Conservation (phyloP, 1,140 invertebrate species). For the Dysdera silvatica region DNA sequence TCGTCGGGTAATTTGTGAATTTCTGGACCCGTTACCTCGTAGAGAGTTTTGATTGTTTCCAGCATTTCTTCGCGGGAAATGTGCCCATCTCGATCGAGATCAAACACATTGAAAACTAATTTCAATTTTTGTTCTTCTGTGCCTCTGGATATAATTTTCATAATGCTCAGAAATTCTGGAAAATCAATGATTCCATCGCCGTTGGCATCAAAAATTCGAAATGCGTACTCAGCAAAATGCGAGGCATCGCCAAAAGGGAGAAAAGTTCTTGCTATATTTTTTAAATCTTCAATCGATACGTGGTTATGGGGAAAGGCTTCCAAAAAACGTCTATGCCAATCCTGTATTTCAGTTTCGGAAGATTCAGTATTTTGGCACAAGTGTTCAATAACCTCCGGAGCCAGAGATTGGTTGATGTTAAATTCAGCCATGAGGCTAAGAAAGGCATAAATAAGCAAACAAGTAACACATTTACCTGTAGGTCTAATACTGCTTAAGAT, state of each 20-base stretch:
- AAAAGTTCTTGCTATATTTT: constrained; percentile 97
- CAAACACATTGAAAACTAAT: constrained; percentile 97
- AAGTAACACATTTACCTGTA: too few species aligned
- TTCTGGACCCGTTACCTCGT: constrained; percentile 98
- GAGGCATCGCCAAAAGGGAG: constrained; percentile 94
- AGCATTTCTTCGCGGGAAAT: constrained; percentile 91
- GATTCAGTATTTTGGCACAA: constrained; percentile 92
- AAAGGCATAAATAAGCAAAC: too few species aligned
- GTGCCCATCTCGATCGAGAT: constrained; percentile 85
- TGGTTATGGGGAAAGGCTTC: constrained; percentile 95
- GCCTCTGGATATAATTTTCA: constrained; percentile 87
- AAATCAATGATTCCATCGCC: constrained; percentile 95
- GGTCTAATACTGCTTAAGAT: too few species aligned
- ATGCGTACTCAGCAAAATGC: constrained; percentile 97
- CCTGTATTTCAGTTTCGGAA: constrained; percentile 94
- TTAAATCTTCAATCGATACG: constrained; percentile 92
- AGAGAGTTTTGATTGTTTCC: constrained; percentile 88
- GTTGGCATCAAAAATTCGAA: constrained; percentile 94
- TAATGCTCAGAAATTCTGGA: constrained; percentile 84
- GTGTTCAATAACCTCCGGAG: constrained; percentile 92
- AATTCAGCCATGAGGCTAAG: too few species aligned
- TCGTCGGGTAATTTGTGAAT: constrained; percentile 99
- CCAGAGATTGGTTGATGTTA: too few species aligned
- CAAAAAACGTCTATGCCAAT: constrained; percentile 97
- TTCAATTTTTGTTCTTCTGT: constrained; percentile 91